Evolutionary conservation across 2,888 invertebrate species (phyloP).

Genomic region (Linyphia triangularis): DNA sequence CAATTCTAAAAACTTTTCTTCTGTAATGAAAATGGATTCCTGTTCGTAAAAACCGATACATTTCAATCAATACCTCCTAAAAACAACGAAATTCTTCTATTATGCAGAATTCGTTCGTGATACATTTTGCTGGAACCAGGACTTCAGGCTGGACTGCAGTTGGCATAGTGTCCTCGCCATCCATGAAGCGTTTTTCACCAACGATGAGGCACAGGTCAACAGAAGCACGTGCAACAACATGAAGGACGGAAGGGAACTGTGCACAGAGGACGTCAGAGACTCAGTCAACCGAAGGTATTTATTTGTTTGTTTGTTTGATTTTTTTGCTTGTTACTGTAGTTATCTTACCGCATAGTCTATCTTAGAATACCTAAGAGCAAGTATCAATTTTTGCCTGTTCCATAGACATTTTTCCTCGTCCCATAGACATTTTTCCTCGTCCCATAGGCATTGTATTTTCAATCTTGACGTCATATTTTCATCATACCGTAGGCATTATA

Average conservation of each 20-base stretch:
- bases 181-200: conserved; percentile 70
- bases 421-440: too few species aligned
- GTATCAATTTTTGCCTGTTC: too few species aligned
- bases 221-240: conserved; percentile 25
- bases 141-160: conserved; percentile 62
- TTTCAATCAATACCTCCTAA: too few species aligned
- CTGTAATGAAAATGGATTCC: too few species aligned
- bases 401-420: too few species aligned
- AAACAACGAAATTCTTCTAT: too few species aligned
- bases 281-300: conserved; percentile 65
- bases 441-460: too few species aligned
- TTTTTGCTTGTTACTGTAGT: neutral
- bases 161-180: conserved; percentile 62
- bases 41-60: too few species aligned
- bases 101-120: conserved; percentile 50
- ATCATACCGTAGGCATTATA: too few species aligned
- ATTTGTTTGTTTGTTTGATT: neutral
- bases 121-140: conserved; percentile 65
- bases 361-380: too few species aligned
- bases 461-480: too few species aligned
- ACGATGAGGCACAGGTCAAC: conserved; percentile 58
- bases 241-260: conserved; percentile 44
- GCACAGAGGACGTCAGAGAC: conserved; percentile 57
- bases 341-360: neutral
- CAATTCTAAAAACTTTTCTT: too few species aligned